phyloP scores from a whole-genome alignment of 2,797 vertebrate genomes.

The Ispidina lecontei region DNA sequence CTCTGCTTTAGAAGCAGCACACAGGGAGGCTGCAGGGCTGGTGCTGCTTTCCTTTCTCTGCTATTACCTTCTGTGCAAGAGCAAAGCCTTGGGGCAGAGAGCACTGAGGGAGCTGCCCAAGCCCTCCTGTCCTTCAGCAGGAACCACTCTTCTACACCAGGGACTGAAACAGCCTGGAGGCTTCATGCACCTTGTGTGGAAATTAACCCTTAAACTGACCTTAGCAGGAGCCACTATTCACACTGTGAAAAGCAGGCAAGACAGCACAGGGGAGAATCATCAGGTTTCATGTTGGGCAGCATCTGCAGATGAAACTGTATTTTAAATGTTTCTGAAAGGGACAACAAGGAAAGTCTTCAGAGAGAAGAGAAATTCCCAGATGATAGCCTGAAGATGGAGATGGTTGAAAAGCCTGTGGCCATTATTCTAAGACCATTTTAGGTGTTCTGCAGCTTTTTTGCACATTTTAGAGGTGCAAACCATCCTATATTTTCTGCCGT shows the following conservation, averaged over 20 bases:
- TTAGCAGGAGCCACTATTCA: background rate
- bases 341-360: background rate
- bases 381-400: background rate
- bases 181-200: background rate
- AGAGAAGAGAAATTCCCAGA: background rate
- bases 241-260: background rate
- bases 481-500: background rate
- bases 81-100: background rate
- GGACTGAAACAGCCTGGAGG: background rate
- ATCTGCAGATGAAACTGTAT: background rate
- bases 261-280: background rate
- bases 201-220: background rate
- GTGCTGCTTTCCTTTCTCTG: background rate
- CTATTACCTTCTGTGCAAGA: background rate
- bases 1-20: slow-evolving; percentile 1
- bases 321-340: background rate
- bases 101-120: background rate
- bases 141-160: background rate
- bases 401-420: too few species aligned
- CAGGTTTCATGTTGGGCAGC: background rate
- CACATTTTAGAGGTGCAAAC: background rate
- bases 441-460: background rate
- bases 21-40: background rate
- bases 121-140: background rate
- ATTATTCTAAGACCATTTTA: too few species aligned